A percentile compares a stretch with the other conserved stretches of the same genome.
Evolutionary conservation across 2,113 vertebrate genomes (phyloP).

Genomic region (Gymnobelideus leadbeateri): DNA sequence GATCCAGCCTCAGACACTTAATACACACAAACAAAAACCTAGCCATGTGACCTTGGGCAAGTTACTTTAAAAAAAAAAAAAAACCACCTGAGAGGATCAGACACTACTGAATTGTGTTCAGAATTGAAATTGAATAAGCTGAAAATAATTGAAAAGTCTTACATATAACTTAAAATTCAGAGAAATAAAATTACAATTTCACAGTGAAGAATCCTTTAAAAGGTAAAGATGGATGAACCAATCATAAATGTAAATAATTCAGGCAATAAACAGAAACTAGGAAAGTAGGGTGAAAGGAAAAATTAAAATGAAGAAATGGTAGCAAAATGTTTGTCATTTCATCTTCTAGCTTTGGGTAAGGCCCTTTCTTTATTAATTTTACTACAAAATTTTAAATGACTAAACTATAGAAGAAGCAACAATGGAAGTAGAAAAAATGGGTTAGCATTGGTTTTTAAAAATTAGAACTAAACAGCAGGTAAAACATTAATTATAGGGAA

Average conservation of each 20-base stretch:
- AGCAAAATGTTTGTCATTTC: constrained; percentile 5
- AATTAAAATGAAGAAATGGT: background rate
- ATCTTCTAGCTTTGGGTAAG: constrained; percentile 4
- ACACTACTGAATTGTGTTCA: too few species aligned
- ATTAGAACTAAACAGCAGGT: background rate
- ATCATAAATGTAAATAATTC: background rate
- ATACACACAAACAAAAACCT: too few species aligned
- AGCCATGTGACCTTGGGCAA: too few species aligned
- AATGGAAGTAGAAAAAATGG: background rate
- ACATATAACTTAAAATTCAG: background rate
- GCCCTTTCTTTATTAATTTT: background rate
- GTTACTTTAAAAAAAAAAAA: too few species aligned
- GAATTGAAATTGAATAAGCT: too few species aligned
- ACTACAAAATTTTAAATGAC: constrained; percentile 19
- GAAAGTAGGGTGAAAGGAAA: constrained; percentile 42
- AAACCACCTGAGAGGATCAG: background rate
- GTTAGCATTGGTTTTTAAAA: background rate
- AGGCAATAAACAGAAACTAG: background rate
- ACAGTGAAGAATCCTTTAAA: background rate
- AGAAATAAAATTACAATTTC: background rate
- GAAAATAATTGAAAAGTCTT: background rate
- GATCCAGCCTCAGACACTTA: too few species aligned
- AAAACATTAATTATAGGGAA: background rate
- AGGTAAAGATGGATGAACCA: background rate
- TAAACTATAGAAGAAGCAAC: background rate